Percentiles rank a stretch among this genome's conserved stretches.
These are phyloP conservation scores for Scrobipalpa atriplicella DNA, from an alignment of 2,888 invertebrate species.

Conservation along the genomic window DNA sequence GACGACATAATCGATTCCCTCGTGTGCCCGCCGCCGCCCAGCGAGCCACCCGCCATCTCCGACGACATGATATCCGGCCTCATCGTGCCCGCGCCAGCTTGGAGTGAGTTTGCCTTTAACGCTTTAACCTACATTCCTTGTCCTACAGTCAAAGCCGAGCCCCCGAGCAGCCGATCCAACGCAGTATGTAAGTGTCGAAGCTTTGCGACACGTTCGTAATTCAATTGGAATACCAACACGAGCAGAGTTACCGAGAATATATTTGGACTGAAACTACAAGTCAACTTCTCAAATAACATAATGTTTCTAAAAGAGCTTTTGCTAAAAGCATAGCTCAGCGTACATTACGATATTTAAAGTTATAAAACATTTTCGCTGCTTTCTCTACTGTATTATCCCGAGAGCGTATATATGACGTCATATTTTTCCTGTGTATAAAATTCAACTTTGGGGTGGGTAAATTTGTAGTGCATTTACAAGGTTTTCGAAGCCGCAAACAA, in stretches of 20 bases:
- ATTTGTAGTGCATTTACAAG: constrained; percentile 2
- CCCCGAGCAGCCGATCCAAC: not conserved
- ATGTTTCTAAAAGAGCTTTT: not conserved
- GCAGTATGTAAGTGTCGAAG: constrained; percentile 4
- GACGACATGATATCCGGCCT: constrained; percentile 98
- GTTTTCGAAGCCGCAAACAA: constrained; percentile 10
- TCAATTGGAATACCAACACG: constrained; percentile 10
- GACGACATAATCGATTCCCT: constrained; percentile 97
- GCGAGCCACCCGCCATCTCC: constrained; percentile 95
- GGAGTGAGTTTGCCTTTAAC: constrained; percentile 86
- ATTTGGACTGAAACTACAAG: not conserved
- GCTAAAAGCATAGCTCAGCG: constrained; percentile 1
- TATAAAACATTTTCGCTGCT: not conserved
- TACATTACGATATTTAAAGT: constrained; percentile 4
- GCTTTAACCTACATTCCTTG: not conserved
- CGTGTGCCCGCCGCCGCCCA: constrained; percentile 98
- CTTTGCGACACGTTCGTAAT: constrained; percentile 4
- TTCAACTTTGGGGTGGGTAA: not conserved
- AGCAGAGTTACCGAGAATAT: not conserved
- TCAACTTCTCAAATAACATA: constrained; percentile 1
- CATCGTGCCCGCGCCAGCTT: constrained; percentile 98
- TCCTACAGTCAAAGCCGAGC: not conserved
- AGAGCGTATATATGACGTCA: not conserved
- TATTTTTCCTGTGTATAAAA: constrained; percentile 6
- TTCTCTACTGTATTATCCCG: not conserved